Base-by-base conservation (phyloP, 2,113 vertebrate species). In the Leiothrix lutea region DNA sequence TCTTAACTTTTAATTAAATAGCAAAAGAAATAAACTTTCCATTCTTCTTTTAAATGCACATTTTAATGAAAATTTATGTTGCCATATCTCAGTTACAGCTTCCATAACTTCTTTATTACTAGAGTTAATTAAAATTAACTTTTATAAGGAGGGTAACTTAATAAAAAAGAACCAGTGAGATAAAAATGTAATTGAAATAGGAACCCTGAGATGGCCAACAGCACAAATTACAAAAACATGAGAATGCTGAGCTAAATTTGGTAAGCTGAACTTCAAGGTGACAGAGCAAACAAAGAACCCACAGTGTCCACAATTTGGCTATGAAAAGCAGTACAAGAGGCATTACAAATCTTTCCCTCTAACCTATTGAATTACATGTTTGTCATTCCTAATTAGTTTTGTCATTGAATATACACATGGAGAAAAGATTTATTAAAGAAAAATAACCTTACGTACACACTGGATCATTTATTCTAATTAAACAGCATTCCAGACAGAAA, bases 391-490 rank as follows among this genome's bases (percentile, higher is more conserved):
- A 96, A 97, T 98, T 97, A 97, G 89, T 97, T 96, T 94, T 92
- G 96, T 97, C 97, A 96, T 84, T 92, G 81, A 95, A 95, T 97
- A 97, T 74, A 97, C 77, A 97, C 93, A 95, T 58, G 95, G 88
- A 93, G 89, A 95, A 92, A 96, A 94, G 93, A 95, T 95, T 97
- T 97, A 97, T 97, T 94, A 93, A 97, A 97, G 92, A 96, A 97
- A 98, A 98, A 98, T 97, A 98, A 96, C 71, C 66, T 94, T 94
- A 45, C 18, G 38, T 94, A 94, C 82, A 95, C 96, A 93, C 67
- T 75, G 83, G 83, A 96, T 96, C 94, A 88, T 97, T 98, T 93
- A 92, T 96, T 97, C 95, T 98, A 98, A 98, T 98, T 97, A 98
- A 94, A 95, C 29, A 91, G 84, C 95, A 94, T 95, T 96, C 80